These are phyloP conservation scores for Rhodinocichla rosea DNA, from an alignment of 2,113 vertebrate genomes.

Conservation along the genomic window DNA sequence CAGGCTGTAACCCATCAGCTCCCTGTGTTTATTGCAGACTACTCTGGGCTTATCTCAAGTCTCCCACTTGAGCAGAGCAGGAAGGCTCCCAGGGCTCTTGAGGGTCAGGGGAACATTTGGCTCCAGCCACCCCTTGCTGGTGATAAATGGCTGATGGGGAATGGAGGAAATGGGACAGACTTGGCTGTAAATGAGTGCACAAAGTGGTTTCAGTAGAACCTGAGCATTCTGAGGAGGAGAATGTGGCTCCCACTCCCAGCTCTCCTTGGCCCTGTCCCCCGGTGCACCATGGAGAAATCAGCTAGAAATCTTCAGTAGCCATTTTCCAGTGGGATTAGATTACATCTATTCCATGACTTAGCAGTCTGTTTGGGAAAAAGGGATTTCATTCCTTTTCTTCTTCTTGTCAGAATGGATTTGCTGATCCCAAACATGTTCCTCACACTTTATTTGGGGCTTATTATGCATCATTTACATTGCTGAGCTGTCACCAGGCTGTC, in stretches of 20 bases:
- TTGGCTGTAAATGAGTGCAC: not conserved
- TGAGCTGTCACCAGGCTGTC: conserved; percentile 55
- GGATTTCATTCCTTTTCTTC: conserved; percentile 33
- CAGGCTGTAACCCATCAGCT: conserved; percentile 5
- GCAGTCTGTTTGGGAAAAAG: conserved; percentile 24
- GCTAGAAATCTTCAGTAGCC: not conserved
- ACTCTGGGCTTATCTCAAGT: not conserved
- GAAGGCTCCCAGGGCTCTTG: not conserved
- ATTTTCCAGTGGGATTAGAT: not conserved
- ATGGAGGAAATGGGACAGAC: not conserved
- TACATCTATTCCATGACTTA: not conserved
- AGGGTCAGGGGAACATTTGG: not conserved
- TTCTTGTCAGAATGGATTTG: conserved; percentile 52
- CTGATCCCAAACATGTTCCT: conserved; percentile 51
- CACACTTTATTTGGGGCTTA: conserved; percentile 48
- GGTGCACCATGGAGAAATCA: not conserved
- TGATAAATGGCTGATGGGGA: not conserved
- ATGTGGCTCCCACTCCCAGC: not conserved
- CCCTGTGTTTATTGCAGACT: not conserved
- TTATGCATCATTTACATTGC: conserved; percentile 27
- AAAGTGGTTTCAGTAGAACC: not conserved
- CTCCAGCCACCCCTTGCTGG: not conserved
- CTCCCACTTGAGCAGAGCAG: not conserved
- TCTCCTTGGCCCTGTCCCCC: not conserved
- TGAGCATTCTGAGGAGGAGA: not conserved